Evolutionary conservation across 2,113 vertebrate species (phyloP), one percentile per base, ranked within the genome.

Genomic region (Smithornis capensis): DNA sequence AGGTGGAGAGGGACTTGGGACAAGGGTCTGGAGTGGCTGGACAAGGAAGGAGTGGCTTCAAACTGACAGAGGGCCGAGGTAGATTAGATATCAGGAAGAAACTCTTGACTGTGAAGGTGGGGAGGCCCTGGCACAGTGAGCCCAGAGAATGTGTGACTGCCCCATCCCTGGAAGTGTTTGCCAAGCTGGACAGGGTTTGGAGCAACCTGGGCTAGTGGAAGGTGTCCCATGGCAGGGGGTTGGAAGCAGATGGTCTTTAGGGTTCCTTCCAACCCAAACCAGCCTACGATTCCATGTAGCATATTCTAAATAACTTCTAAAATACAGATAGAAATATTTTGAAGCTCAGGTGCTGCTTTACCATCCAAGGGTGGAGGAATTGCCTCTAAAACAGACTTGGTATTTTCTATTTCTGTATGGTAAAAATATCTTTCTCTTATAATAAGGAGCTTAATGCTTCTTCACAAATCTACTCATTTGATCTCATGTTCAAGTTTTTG

Each of bases 401-500:
- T 70, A 70, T 59, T 62, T 83, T 33, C 21, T 53, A 19, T 64
- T 86, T 77, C 79, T 44, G 6, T 28, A 29, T 7, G 16, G 28
- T 47, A 81, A 83, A 88, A 93, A 50, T 47, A 65, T 5, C 78
- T 73, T 47, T 29, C 12, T 63, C 33, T 28, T 83, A 9, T 50
- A 83, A 83, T 77, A 81, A 69, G n/a, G 45, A 93, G 19, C 35
- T 74, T 75, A 86, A 83, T 94, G 5, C 2, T 78, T 92, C 82
- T 83, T 74, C 86, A 57, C 74, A 5, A 21, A 95, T 90, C 50
- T 67, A 19, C 71, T 84, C 64, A 27, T 19, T 44, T 93, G 19
- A 91, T 78, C 90, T 96, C 87, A 6, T 9, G 19, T 35, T 75
- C 80, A 75, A 24, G 70, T 92, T 95, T 95, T 70, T 94, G 83